Evolutionary conservation across 2,113 vertebrate species (phyloP).

Genomic region (Phrynosoma platyrhinos): DNA sequence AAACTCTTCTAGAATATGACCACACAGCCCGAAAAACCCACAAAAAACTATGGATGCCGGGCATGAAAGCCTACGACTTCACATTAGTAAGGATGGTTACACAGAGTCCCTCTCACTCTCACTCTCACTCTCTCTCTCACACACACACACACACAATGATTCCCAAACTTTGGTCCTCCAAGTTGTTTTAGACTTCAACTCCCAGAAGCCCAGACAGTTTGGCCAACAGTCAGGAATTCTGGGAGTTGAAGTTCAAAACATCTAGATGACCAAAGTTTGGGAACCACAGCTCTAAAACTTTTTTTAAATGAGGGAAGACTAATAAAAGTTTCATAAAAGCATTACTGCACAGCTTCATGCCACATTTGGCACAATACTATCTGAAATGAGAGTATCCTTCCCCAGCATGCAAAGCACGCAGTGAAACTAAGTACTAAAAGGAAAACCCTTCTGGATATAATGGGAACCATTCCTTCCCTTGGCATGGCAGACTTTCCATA

Average conservation of each 20-base stretch:
- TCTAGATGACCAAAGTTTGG: no score
- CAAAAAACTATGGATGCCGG: no score
- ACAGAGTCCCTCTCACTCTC: neutral
- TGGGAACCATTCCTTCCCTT: neutral
- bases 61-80: neutral
- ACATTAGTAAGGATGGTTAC: neutral
- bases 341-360: conserved; percentile 19
- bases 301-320: neutral
- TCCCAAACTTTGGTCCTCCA: no score
- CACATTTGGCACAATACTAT: neutral
- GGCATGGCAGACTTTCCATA: neutral
- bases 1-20: no score
- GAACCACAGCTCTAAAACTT: conserved; percentile 10
- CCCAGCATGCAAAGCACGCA: neutral
- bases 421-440: neutral
- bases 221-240: no score
- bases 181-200: no score
- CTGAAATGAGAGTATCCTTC: neutral
- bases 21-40: no score
- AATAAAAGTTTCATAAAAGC: conserved; percentile 17
- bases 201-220: no score
- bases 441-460: neutral
- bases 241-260: no score
- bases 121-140: no score
- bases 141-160: no score